phyloP scores from a whole-genome alignment of 2,113 vertebrate genomes.

The Clarias macrocephalus region DNA sequence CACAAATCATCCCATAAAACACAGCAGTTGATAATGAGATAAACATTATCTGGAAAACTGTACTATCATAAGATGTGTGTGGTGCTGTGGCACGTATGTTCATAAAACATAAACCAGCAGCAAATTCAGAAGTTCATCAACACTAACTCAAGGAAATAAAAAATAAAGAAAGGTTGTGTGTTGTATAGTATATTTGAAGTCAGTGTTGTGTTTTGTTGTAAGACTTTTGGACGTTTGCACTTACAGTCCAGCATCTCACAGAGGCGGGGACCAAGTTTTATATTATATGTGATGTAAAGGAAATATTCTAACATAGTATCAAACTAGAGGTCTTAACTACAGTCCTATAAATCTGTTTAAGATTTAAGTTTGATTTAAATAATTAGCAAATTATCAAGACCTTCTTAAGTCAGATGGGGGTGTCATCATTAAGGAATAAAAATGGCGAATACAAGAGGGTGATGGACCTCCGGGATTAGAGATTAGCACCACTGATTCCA shows the following conservation, averaged over 20 bases:
- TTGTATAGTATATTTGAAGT: background rate
- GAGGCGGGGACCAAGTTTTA: too few species aligned
- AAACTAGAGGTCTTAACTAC: too few species aligned
- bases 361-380: too few species aligned
- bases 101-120: background rate
- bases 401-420: background rate
- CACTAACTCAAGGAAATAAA: background rate
- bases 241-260: too few species aligned
- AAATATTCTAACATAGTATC: background rate
- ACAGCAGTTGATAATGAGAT: conserved; percentile 4
- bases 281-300: background rate
- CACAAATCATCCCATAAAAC: conserved; percentile 3
- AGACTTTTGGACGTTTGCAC: background rate
- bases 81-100: background rate
- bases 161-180: background rate
- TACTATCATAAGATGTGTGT: background rate
- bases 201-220: background rate
- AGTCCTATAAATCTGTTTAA: too few species aligned
- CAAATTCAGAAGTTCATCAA: background rate
- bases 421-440: too few species aligned
- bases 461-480: background rate
- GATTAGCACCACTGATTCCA: background rate
- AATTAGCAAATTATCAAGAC: too few species aligned
- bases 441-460: too few species aligned
- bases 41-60: background rate